Conservation (phyloP, 2,113 vertebrate species). For the Sapayoa aenigma region DNA sequence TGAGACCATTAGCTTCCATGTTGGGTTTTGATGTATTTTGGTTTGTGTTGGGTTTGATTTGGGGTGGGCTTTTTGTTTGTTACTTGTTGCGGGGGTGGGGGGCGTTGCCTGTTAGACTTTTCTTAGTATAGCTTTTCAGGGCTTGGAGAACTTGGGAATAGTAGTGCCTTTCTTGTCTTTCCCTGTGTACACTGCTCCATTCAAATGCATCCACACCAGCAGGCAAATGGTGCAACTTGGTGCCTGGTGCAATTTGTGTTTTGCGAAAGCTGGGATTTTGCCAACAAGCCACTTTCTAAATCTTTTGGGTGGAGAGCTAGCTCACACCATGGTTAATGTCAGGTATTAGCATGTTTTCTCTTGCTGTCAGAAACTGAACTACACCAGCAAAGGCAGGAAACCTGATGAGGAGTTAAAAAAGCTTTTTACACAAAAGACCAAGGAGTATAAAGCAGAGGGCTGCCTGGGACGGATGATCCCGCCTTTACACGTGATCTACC, state of each 20-base stretch:
- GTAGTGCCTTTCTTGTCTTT: neutral
- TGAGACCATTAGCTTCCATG: neutral
- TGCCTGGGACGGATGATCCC: neutral
- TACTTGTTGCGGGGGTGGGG: neutral
- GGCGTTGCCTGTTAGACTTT: neutral
- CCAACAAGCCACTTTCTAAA: neutral
- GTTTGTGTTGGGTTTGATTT: neutral
- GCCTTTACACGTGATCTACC: neutral
- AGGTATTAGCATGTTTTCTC: neutral
- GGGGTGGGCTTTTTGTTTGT: neutral
- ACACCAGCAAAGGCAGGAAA: neutral
- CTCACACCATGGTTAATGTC: neutral
- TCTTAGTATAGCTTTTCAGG: neutral
- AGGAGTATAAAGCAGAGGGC: neutral
- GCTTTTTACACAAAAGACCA: neutral
- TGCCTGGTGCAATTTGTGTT: rapidly evolving
- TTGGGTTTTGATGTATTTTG: neutral
- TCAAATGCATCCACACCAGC: neutral
- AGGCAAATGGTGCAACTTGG: neutral
- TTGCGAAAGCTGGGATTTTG: neutral
- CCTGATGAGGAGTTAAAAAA: neutral
- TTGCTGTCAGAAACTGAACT: neutral
- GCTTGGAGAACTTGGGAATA: neutral
- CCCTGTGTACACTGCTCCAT: neutral
- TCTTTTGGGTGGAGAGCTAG: neutral